Conservation (phyloP, 2,113 vertebrate genomes). For the Redunca redunca region DNA sequence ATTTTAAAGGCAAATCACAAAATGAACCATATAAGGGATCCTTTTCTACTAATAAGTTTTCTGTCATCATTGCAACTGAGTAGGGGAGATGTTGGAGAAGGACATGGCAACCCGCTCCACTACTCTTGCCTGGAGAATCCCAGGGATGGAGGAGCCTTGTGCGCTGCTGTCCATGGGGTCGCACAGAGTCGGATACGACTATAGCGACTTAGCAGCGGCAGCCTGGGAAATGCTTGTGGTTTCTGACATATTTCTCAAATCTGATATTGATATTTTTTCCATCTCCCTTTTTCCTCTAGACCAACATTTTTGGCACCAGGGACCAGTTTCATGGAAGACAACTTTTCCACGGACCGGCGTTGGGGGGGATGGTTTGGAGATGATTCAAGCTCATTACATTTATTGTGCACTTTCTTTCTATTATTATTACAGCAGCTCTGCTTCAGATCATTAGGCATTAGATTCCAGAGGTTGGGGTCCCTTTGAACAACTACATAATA, state of each 20-base stretch:
- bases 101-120: neutral
- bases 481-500: neutral
- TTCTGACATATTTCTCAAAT: neutral
- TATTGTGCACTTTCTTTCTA: neutral
- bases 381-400: rapidly evolving
- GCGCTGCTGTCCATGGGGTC: neutral
- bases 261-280: neutral
- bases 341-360: rapidly evolving
- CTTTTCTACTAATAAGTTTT: neutral
- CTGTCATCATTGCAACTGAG: neutral
- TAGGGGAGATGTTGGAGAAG: neutral
- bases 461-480: neutral
- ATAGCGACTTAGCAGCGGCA: rapidly evolving
- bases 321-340: neutral
- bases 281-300: neutral
- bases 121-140: neutral
- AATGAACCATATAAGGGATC: neutral
- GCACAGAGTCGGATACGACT: rapidly evolving
- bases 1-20: neutral
- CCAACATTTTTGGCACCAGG: neutral
- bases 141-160: neutral
- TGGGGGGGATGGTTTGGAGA: neutral
- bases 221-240: neutral
- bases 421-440: neutral
- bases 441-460: neutral